These are phyloP conservation scores for Nannoperca australis DNA, from an alignment of 2,797 vertebrate genomes.

Conservation along the genomic window DNA sequence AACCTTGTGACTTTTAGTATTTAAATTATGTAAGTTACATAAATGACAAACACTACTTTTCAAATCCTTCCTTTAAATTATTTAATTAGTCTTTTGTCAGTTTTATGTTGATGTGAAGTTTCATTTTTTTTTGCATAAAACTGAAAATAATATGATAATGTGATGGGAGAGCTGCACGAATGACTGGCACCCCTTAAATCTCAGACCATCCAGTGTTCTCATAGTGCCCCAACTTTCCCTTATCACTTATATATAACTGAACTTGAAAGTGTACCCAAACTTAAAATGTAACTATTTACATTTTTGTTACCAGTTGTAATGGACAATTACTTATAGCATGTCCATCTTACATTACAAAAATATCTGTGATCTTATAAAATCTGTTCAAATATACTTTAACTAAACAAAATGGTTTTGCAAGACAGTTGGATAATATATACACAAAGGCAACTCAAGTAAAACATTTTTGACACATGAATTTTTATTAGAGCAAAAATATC, in stretches of 20 bases:
- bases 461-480: slow-evolving; percentile 50
- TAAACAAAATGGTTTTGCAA: background rate
- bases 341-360: background rate
- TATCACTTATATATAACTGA: background rate
- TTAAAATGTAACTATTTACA: background rate
- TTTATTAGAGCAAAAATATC: slow-evolving; percentile 79
- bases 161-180: background rate
- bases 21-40: background rate
- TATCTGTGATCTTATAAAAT: background rate
- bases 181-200: background rate
- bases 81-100: background rate
- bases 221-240: background rate
- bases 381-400: background rate
- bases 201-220: background rate
- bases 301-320: background rate
- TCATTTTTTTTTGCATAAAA: background rate
- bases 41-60: background rate
- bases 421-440: background rate
- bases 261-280: background rate
- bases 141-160: background rate
- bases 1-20: background rate
- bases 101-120: background rate
- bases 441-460: slow-evolving; percentile 15
- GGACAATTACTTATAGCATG: background rate
- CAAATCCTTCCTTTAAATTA: background rate